phyloP scores from a whole-genome alignment of 2,888 invertebrate genomes.

The Podotricha telesiphe region DNA sequence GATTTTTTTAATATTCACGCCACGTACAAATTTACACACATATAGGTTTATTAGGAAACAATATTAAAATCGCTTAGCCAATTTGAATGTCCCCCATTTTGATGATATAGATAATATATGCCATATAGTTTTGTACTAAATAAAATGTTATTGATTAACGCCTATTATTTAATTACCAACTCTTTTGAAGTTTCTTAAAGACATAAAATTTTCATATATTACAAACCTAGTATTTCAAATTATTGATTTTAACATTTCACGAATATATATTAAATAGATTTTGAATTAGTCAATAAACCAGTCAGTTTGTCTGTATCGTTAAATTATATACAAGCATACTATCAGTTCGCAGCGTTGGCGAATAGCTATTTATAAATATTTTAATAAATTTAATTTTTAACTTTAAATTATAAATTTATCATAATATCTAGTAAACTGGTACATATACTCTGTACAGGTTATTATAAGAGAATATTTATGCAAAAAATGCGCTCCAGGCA shows the following conservation, averaged over 20 bases:
- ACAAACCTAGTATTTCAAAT: too few relatives aligned
- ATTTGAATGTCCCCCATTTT: slow-evolving; percentile 43
- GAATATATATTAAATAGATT: too few relatives aligned
- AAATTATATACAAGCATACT: not conserved
- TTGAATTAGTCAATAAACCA: not conserved
- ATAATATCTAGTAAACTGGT: slow-evolving; percentile 46
- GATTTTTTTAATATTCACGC: slow-evolving; percentile 29
- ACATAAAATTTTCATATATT: too few relatives aligned
- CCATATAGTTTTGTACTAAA: slow-evolving; percentile 16
- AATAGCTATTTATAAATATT: slow-evolving; percentile 1
- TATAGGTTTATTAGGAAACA: slow-evolving; percentile 40
- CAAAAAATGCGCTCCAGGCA: slow-evolving; percentile 52
- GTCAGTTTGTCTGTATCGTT: not conserved
- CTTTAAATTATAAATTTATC: slow-evolving; percentile 7
- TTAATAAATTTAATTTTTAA: slow-evolving; percentile 3
- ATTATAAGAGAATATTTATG: slow-evolving; percentile 45
- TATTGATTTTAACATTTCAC: too few relatives aligned
- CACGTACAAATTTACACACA: slow-evolving; percentile 37
- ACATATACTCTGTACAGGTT: slow-evolving; percentile 44
- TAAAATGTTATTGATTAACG: not conserved
- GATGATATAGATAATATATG: not conserved
- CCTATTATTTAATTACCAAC: too few relatives aligned
- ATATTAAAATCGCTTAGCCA: slow-evolving; percentile 37
- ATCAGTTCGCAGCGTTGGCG: not conserved
- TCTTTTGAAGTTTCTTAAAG: too few relatives aligned